Evolutionary conservation across 2,888 invertebrate genomes (phyloP), one percentile per base, ranked within the genome.

Genomic region (Cheilosia impressa): DNA sequence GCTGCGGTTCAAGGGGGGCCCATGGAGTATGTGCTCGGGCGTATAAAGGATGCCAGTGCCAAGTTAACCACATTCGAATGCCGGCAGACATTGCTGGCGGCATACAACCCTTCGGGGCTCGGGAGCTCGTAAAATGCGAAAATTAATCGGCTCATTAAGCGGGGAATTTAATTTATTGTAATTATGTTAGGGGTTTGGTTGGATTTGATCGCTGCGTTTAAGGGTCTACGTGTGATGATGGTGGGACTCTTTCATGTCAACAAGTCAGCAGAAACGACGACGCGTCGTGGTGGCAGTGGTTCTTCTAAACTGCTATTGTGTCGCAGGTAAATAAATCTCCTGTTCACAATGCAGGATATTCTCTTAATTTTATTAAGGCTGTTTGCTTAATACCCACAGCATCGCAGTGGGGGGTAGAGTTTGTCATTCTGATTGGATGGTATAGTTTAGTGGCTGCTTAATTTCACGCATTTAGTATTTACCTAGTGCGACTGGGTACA

Each of bases 101-200:
- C 55, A 50, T 66, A 55, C 52, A 68, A 62, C 71, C 80, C 72
- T 62, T 76, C 68, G 62, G 27, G 81, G 43, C 76, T 55, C 31
- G 71, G 41, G 45, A 63, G 71, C 62, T 68, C 77, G 62, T 81
- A 85, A 81, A 80, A 85, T 85, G 68, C 57, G 65, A 85, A 77
- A 81, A 85, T 85, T 81, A 85, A 85, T 81, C 81, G 81, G 71
- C 81, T 85, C 85, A 85, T 85, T 85, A 81, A 81, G 76, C 76
- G 68, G 66, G 34, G 76, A 85, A 85, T 81, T 85, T 85, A 85
- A 81, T 85, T 85, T 85, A 85, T 85, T 77, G 85, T 85, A 77
- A 81, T 81, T 80, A 77, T 72, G 76, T 63, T 63, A 58, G 85
- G 57, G 68, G 55, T 58, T 84, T 55, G 52, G 52, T 60, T 24